Conservation (phyloP, 2,888 invertebrate species). For the Dolichomitus sp. region DNA sequence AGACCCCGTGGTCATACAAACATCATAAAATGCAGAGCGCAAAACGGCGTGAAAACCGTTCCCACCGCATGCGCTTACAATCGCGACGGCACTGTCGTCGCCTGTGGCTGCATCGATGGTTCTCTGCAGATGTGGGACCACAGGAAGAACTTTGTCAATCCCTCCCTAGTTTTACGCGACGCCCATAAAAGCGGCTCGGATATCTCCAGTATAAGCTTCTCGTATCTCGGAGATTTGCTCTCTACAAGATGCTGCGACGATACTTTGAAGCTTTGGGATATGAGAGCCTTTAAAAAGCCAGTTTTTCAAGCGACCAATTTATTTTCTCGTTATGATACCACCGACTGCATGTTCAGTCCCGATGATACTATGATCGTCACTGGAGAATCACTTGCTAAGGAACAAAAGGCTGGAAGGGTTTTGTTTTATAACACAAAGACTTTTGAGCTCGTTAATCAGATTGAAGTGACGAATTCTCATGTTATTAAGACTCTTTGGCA, state of each 20-base stretch:
- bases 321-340: constrained; percentile 94
- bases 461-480: constrained; percentile 93
- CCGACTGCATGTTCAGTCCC: constrained; percentile 94
- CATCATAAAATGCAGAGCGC: constrained; percentile 95
- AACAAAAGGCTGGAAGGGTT: constrained; percentile 89
- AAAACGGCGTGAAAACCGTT: constrained; percentile 94
- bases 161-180: constrained; percentile 91
- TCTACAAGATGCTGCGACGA: constrained; percentile 96
- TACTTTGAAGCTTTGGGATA: constrained; percentile 98
- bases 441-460: constrained; percentile 91
- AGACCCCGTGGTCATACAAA: constrained; percentile 93
- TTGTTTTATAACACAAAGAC: constrained; percentile 93
- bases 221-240: constrained; percentile 93
- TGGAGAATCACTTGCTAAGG: constrained; percentile 93
- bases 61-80: constrained; percentile 95
- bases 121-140: constrained; percentile 99
- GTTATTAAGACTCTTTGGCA: constrained; percentile 98
- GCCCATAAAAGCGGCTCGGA: constrained; percentile 94
- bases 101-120: constrained; percentile 97
- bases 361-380: constrained; percentile 96
- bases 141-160: constrained; percentile 96
- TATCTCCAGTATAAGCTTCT: constrained; percentile 94
- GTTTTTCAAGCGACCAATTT: constrained; percentile 90
- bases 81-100: constrained; percentile 94
- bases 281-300: constrained; percentile 93